Evolutionary conservation across 1,140 invertebrate genomes (phyloP).

Genomic region (Diorhabda elongata): DNA sequence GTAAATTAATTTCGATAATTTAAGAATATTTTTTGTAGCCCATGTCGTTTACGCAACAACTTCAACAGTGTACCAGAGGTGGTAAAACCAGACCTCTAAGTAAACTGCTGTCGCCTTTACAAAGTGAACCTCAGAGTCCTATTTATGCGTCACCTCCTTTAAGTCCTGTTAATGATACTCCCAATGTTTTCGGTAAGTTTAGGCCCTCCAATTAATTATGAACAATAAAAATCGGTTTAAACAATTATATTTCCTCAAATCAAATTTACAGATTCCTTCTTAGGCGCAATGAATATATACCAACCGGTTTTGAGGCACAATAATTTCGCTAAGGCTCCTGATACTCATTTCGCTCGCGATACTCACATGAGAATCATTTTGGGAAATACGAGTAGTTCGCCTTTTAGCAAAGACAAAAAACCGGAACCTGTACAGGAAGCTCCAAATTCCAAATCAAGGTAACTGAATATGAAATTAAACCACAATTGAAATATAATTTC

Average conservation of each 20-base stretch:
- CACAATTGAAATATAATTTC: too few relatives aligned
- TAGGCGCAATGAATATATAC: slow-evolving; percentile 45
- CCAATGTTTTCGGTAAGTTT: slow-evolving; percentile 41
- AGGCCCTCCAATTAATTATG: not conserved
- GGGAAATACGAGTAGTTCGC: slow-evolving; percentile 55
- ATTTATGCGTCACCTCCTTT: slow-evolving; percentile 71
- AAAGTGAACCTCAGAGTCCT: slow-evolving; percentile 72
- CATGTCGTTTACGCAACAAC: slow-evolving; percentile 71
- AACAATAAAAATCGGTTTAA: not conserved
- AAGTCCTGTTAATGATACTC: slow-evolving; percentile 62
- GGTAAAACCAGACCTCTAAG: slow-evolving; percentile 57
- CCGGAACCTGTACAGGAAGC: slow-evolving; percentile 31
- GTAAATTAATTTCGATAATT: not conserved
- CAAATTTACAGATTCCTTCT: slow-evolving; percentile 12
- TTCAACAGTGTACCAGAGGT: slow-evolving; percentile 62
- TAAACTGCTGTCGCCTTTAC: slow-evolving; percentile 64
- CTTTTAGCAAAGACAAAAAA: slow-evolving; percentile 41
- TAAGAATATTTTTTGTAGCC: slow-evolving; percentile 44
- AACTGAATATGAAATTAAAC: not conserved
- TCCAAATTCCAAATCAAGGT: slow-evolving; percentile 20
- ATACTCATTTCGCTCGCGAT: slow-evolving; percentile 75
- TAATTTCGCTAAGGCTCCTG: slow-evolving; percentile 46
- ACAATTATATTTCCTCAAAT: too few relatives aligned
- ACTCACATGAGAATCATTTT: slow-evolving; percentile 88
- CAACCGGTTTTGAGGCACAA: slow-evolving; percentile 44